phyloP scores from a whole-genome alignment of 2,888 invertebrate species.

The Epirrita christyi region DNA sequence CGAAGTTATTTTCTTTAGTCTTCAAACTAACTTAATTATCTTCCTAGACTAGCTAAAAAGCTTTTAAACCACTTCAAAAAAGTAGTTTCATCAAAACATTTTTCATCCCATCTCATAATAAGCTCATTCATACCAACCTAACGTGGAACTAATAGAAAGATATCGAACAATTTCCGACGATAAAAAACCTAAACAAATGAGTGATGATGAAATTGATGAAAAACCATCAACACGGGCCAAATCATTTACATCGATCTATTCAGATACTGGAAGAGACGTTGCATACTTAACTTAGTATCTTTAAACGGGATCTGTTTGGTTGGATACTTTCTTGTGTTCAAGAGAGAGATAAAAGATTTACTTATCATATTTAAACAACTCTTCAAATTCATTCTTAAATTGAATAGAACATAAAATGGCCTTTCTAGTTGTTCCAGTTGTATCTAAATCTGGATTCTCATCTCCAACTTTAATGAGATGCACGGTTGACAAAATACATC shows the following conservation, averaged over 20 bases:
- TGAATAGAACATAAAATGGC: neutral
- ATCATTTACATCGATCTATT: conserved; percentile 42
- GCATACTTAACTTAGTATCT: conserved; percentile 10
- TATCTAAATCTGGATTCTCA: conserved; percentile 31
- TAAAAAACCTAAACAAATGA: conserved; percentile 73
- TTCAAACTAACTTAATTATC: neutral
- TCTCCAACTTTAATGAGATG: conserved; percentile 66
- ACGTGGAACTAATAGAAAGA: conserved; percentile 51
- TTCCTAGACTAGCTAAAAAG: neutral
- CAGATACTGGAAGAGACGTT: conserved; percentile 49
- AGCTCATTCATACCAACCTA: conserved; percentile 46
- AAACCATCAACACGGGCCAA: conserved; percentile 60
- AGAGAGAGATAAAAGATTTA: too few relatives aligned
- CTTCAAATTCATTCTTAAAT: too few relatives aligned
- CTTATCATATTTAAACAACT: too few relatives aligned
- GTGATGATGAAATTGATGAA: conserved; percentile 58
- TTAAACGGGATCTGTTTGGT: too few relatives aligned
- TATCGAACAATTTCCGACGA: conserved; percentile 57
- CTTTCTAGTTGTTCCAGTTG: conserved; percentile 34
- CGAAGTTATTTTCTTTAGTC: neutral
- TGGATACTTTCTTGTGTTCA: too few relatives aligned
- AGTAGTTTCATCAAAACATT: conserved; percentile 14
- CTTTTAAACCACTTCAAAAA: neutral
- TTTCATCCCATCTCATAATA: conserved; percentile 25
- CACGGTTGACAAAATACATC: conserved; percentile 73